Base-by-base conservation (phyloP, 2,888 invertebrate genomes). In the Carcina quercana region DNA sequence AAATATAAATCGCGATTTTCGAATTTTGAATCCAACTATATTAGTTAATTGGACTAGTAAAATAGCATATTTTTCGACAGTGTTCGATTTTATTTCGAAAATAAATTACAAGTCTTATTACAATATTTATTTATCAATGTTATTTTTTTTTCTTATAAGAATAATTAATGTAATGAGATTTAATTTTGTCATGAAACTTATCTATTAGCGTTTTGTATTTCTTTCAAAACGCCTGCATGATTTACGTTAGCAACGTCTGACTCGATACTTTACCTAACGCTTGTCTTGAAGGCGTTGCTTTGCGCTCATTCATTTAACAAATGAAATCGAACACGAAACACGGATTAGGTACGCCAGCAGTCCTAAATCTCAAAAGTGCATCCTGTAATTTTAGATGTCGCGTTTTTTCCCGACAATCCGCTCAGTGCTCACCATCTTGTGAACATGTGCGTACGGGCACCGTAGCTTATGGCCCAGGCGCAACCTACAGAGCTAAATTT, bases 331-430 rank as follows among this genome's bases (percentile, higher is more conserved):
- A 63, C 43, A 51, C 20, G 25, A 6, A 25, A 30, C 47, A 30
- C 44, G 55, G 55, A 58, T 65, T 57, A 56, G 39, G 41, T 39
- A 31, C 40, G 34, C 37, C 41, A 44, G 10, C 15, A 13, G 45
- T 54, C 58, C 57, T 66, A 64, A 71, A 65, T 54, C 59, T 52
- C 52, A 40, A 63, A 60, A 75, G 64, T 64, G 68, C 73, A 79
- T 82, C 82, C 82, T 82, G 82, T 83, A 82, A 83, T 59, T 50
- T 59, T 75, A 83, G 79, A 74, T 63, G 71, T 58, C 50, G 45
- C 41, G 55, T 72, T 75, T 83, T 80, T 80, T 74, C 67, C 61
- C 57, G 45, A 48, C 66, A 69, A 72, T 65, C 68, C 63, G 62
- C 70, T 66, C 63, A 59, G 73, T 64, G 56, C 59, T 40, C 59